phyloP scores from a whole-genome alignment of 2,113 vertebrate species.

The Tinamus guttatus region DNA sequence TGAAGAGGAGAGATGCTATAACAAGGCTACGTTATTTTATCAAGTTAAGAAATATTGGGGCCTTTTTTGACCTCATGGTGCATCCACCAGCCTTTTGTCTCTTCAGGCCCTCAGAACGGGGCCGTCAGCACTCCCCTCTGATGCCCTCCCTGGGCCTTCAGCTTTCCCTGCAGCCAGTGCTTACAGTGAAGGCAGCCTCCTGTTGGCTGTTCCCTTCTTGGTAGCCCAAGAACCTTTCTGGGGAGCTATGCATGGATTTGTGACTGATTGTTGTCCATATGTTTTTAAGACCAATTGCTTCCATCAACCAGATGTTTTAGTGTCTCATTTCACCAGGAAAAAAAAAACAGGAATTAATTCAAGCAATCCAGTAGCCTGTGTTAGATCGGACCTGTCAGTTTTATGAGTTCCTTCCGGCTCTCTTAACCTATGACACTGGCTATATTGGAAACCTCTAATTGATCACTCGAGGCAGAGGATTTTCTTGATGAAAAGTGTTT shows the following conservation, averaged over 20 bases:
- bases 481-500: neutral
- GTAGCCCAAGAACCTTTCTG: neutral
- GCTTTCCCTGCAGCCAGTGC: neutral
- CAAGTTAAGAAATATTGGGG: neutral
- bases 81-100: accelerated
- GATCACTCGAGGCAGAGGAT: accelerated
- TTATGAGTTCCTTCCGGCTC: neutral
- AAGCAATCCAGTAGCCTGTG: neutral
- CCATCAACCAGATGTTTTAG: neutral
- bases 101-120: neutral
- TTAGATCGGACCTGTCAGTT: neutral
- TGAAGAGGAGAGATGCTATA: neutral
- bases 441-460: accelerated
- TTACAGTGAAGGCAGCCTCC: neutral
- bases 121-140: accelerated
- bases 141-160: neutral
- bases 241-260: accelerated
- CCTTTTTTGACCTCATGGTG: neutral
- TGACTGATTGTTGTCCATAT: neutral
- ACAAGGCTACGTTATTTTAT: neutral
- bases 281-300: accelerated
- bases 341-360: neutral
- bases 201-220: neutral
- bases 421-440: neutral
- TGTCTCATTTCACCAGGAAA: neutral